These are phyloP conservation scores for Coreoperca whiteheadi DNA, from an alignment of 2,113 vertebrate genomes.

Conservation along the genomic window DNA sequence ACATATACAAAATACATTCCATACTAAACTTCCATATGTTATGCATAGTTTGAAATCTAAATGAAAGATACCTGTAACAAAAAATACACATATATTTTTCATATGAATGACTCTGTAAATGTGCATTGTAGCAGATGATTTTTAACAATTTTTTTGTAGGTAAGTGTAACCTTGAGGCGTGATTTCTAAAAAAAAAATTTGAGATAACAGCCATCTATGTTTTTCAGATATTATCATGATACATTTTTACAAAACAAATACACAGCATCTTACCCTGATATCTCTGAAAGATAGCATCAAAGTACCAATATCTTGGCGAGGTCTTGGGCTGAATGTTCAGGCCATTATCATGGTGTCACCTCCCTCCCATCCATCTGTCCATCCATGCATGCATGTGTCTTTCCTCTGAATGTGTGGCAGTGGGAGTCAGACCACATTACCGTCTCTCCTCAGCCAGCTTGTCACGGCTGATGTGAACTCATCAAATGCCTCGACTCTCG, in stretches of 20 bases:
- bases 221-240: background rate
- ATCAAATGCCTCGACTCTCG: conserved; percentile 57
- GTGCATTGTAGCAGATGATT: background rate
- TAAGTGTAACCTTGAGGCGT: background rate
- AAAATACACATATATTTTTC: background rate
- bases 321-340: background rate
- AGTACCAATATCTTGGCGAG: background rate
- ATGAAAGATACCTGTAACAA: background rate
- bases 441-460: conserved; percentile 37
- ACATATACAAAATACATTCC: background rate
- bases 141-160: background rate
- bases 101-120: no score
- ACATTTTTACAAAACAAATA: background rate
- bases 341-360: conserved; percentile 33
- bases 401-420: conserved; percentile 34
- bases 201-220: background rate
- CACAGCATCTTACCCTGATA: background rate
- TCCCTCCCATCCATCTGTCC: conserved; percentile 44
- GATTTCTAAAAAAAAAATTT: background rate
- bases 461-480: conserved; percentile 68
- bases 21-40: background rate
- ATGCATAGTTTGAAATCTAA: background rate
- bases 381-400: conserved; percentile 38
- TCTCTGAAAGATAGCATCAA: background rate
- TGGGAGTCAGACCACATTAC: conserved; percentile 57